Evolutionary conservation across 2,797 vertebrate species (phyloP), one percentile per base, ranked within the genome.

Genomic region (Rhinogobio ventralis): DNA sequence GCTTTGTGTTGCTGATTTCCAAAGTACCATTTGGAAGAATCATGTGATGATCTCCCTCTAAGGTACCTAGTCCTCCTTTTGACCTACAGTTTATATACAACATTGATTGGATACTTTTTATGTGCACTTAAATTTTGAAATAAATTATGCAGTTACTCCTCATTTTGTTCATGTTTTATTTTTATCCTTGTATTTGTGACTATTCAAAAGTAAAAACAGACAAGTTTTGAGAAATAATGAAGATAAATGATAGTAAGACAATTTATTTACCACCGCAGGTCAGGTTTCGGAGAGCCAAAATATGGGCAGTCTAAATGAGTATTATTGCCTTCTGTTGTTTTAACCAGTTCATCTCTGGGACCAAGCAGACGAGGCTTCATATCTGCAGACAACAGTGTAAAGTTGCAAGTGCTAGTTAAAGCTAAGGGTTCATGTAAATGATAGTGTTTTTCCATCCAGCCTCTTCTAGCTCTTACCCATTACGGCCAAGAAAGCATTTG

Each of bases 241-340:
- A 64, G 62, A 30, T 64, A 30, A 74, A 25, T n/a, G 25, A 49
- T 3, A n/a, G n/a, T 11, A 74, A 76, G 39, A 4, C 3, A 69
- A 8, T 53, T 17, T 75, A 82, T 95, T 96, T 95, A 99, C 98
- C 98, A 99, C 90, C 97, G 94, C 87, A 99, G 87, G 0, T 97
- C 97, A 79, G 98, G 98, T 76, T 97, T 95, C 0, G 98, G 98
- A 0, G 98, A 99, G 11, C 98, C 98, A 7, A 99, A 99, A 88
- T 95, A 99, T 0, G 95, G 96, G 85, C 98, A 99, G 86, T 97
- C 94, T 6, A 99, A 91, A 6, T 95, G 94, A 4, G 95, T 94
- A 17, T 90, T 94, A 89, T 95, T 97, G 87, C 97, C 97, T 81
- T 98, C 96, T 42, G 96, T 96, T 85, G 97, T 96, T 90, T 94